Conservation (phyloP, 2,113 vertebrate species). For the Scartelaos histophorus region DNA sequence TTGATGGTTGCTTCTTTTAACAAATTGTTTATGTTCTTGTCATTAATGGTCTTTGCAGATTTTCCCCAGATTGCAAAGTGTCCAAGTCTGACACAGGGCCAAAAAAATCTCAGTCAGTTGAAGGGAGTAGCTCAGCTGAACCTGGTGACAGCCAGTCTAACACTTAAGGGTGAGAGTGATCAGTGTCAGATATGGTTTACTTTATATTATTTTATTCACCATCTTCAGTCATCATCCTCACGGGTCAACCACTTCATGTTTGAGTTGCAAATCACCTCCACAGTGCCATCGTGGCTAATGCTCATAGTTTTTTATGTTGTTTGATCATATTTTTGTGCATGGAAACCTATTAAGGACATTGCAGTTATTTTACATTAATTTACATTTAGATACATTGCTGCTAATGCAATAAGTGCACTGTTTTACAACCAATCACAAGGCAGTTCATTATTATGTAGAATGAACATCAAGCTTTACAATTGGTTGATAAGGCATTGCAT, state of each 20-base stretch:
- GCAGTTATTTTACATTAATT: neutral
- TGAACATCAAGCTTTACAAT: neutral
- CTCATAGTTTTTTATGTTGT: constrained; percentile 18
- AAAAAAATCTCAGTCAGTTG: constrained; percentile 70
- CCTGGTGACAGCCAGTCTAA: constrained; percentile 64
- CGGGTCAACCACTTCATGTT: constrained; percentile 22
- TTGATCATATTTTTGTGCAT: neutral
- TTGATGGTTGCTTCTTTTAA: neutral
- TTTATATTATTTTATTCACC: constrained; percentile 25
- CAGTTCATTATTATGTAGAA: neutral
- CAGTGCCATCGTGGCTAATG: neutral
- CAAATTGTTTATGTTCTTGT: neutral
- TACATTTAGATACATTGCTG: neutral
- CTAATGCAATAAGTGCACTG: neutral
- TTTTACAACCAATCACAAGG: neutral
- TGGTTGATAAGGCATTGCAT: neutral
- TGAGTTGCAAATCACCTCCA: constrained; percentile 10
- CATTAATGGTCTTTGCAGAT: constrained; percentile 60
- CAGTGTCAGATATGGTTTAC: constrained; percentile 34
- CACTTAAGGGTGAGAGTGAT: constrained; percentile 71
- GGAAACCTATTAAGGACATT: neutral
- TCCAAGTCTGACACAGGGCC: constrained; percentile 59
- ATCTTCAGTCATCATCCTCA: constrained; percentile 35
- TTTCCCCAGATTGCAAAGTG: constrained; percentile 70
- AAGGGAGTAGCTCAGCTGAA: constrained; percentile 64